Evolutionary conservation across 2,797 vertebrate species (phyloP), one percentile per base, ranked within the genome.

Genomic region (Botia kubotai): DNA sequence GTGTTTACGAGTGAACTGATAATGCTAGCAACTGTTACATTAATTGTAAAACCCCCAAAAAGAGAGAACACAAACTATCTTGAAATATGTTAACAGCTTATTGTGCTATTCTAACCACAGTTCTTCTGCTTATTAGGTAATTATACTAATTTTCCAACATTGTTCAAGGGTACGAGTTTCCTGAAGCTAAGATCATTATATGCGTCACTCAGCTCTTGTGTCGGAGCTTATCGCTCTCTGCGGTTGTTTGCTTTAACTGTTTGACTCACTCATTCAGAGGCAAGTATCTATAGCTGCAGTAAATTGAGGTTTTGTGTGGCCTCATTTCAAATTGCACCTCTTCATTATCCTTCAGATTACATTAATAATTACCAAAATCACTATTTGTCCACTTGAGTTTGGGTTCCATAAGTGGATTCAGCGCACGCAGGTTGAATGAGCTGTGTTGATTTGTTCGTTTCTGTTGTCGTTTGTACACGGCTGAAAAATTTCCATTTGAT

Each of bases 321-420:
- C 46, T 75, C 14, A 4, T 52, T 52, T 43, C 21, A 48, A 75
- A 68, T 12, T 21, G 43, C 36, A 55, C 53, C 62, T 55, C 58
- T 75, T 71, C 17, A 26, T 62, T 74, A 63, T 52, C 55, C 19
- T 63, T 62, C 8, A 48, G 3, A 43, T 66, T 57, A 55, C 10
- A 16, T 55, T 46, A 55, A 73, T 73, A 67, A 80, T 80, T 29
- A 46, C 3, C 23, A 48, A 29, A 60, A 69, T 77, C 36, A 46
- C 36, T 58, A 53, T 77, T 77, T 60, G 65, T 69, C 16, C 75
- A 69, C 75, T 77, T 69, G 52, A 77, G 21, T 53, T 68, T 69
- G 65, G 55, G 36, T 67, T 67, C 8, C 39, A 48, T 26, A 67
- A 67, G n/a, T 68, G 8, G 8, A 43, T 52, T 67, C 13, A 3